These are phyloP conservation scores for Sceliomorpha sp. DNA, from an alignment of 2,888 invertebrate genomes.

Conservation along the genomic window DNA sequence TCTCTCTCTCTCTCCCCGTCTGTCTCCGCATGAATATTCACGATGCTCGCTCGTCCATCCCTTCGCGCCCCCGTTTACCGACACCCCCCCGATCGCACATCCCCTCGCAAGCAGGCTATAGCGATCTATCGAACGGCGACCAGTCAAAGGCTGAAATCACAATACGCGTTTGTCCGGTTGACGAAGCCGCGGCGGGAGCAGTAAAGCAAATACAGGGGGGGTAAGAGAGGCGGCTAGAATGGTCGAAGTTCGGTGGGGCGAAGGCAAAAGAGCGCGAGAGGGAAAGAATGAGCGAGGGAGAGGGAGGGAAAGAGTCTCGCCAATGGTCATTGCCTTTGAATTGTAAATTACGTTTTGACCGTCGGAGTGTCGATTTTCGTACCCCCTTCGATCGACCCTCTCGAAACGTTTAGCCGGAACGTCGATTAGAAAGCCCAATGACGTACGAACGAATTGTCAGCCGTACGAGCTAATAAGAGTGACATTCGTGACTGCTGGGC, in stretches of 20 bases:
- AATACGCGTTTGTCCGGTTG: slow-evolving; percentile 80
- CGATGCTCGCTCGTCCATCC: slow-evolving; percentile 66
- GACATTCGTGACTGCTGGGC: slow-evolving; percentile 43
- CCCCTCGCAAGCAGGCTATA: slow-evolving; percentile 36
- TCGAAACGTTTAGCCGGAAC: slow-evolving; percentile 26
- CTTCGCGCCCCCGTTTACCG: slow-evolving; percentile 61
- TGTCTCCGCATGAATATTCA: slow-evolving; percentile 65
- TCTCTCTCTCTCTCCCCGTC: slow-evolving; percentile 41
- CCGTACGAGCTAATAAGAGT: slow-evolving; percentile 43
- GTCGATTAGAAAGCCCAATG: slow-evolving; percentile 35
- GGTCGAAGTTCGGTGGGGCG: slow-evolving; percentile 27
- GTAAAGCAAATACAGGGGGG: slow-evolving; percentile 72
- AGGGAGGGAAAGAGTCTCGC: slow-evolving; percentile 25
- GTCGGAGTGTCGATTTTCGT: slow-evolving; percentile 75
- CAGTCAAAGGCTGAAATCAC: slow-evolving; percentile 79
- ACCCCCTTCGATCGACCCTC: slow-evolving; percentile 51
- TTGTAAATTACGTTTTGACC: slow-evolving; percentile 77
- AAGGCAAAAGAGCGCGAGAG: slow-evolving; percentile 24
- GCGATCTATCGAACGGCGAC: slow-evolving; percentile 61
- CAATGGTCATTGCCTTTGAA: slow-evolving; percentile 71
- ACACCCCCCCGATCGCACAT: slow-evolving; percentile 40
- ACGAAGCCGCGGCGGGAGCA: slow-evolving; percentile 69
- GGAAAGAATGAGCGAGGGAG: too few relatives aligned
- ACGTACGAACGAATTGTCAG: slow-evolving; percentile 18
- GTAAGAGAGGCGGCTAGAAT: slow-evolving; percentile 40